Percentiles rank a stretch among this genome's conserved stretches.
Conservation (phyloP, 1,140 invertebrate genomes). For the Cyclargus thomasi region DNA sequence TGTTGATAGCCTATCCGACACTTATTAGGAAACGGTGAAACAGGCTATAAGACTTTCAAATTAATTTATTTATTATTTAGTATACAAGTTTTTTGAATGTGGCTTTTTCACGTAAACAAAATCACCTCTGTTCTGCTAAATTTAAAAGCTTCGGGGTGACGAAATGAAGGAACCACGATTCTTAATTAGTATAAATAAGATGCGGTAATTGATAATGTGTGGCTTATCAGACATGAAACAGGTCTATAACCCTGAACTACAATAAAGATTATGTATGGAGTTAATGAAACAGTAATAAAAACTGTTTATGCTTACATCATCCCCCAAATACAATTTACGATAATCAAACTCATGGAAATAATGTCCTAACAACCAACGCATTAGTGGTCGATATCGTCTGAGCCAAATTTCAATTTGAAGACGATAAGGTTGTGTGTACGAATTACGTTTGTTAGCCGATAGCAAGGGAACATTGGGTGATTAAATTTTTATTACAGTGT, state of each 20-base stretch:
- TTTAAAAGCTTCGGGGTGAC: too few species aligned
- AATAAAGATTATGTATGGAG: constrained; percentile 35
- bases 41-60: too few species aligned
- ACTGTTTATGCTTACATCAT: constrained; percentile 27
- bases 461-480: constrained; percentile 36
- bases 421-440: not conserved
- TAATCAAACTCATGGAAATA: constrained; percentile 12
- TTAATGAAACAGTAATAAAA: constrained; percentile 38
- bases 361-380: not conserved
- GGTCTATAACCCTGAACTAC: constrained; percentile 29
- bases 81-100: too few species aligned
- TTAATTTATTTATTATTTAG: too few species aligned
- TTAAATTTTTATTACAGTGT: constrained; percentile 40
- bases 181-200: not conserved
- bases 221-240: constrained; percentile 2
- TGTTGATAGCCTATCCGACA: too few species aligned
- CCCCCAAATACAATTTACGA: constrained; percentile 13
- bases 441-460: constrained; percentile 35
- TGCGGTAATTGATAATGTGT: constrained; percentile 1
- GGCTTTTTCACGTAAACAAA: too few species aligned
- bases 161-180: too few species aligned
- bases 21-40: too few species aligned
- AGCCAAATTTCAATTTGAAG: not conserved
- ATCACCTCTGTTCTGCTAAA: too few species aligned
- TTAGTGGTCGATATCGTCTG: constrained; percentile 16